phyloP scores from a whole-genome alignment of 2,113 vertebrate species.

The Pipra filicauda region DNA sequence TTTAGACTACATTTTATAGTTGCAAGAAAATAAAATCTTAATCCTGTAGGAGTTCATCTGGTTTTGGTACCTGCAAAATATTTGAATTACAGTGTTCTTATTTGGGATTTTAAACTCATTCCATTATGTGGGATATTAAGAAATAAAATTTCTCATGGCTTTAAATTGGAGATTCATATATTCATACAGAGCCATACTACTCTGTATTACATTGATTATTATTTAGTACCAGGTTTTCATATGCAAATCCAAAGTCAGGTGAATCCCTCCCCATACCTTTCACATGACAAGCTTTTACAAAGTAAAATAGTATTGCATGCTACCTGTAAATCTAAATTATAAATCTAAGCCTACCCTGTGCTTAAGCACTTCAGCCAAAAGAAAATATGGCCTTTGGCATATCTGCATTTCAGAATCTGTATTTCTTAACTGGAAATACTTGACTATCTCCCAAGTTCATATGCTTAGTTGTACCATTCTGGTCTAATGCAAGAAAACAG shows the following conservation, averaged over 20 bases:
- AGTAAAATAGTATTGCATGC: not conserved
- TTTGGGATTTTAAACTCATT: not conserved
- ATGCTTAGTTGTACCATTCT: not conserved
- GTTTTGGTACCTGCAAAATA: not conserved
- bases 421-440: conserved; percentile 6
- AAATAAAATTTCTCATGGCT: not conserved
- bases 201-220: not conserved
- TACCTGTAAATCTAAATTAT: not conserved
- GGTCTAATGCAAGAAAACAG: conserved; percentile 22
- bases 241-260: not conserved
- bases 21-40: not conserved
- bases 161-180: not conserved
- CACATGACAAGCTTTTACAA: not conserved
- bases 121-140: not conserved
- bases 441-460: not conserved
- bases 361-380: not conserved
- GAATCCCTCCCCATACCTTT: not conserved
- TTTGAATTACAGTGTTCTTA: not conserved
- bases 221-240: not conserved
- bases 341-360: conserved; percentile 26
- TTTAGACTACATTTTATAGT: not conserved
- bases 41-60: not conserved
- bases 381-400: conserved; percentile 7
- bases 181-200: not conserved
- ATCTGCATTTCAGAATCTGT: conserved; percentile 27